phyloP scores from a whole-genome alignment of 2,113 vertebrate genomes.

The Panthera tigris region DNA sequence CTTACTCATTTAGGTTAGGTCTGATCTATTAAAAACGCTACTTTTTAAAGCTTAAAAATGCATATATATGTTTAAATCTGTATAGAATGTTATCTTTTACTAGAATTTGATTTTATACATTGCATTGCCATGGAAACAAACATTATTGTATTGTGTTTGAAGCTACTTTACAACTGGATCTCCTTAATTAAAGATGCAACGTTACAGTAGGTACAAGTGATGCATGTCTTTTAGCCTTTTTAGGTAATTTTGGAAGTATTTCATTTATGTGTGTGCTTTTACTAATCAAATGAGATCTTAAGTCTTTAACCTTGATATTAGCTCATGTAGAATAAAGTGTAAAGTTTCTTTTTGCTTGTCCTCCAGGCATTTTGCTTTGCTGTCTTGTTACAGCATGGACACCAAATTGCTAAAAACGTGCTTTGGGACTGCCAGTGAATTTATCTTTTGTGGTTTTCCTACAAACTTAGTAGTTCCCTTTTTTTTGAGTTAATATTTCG shows the following conservation, averaged over 20 bases:
- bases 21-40: not conserved
- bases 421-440: slow-evolving; percentile 71
- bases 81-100: not conserved
- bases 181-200: not conserved
- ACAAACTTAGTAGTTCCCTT: slow-evolving; percentile 36
- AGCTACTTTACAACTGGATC: not conserved
- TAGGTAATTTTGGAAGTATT: not conserved
- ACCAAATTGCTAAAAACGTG: slow-evolving; percentile 62
- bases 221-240: not conserved
- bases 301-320: not conserved
- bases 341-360: slow-evolving; percentile 68
- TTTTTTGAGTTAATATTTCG: slow-evolving; percentile 71
- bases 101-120: slow-evolving; percentile 14
- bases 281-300: not conserved
- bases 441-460: not conserved
- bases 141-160: not conserved
- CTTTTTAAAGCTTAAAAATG: slow-evolving; percentile 40
- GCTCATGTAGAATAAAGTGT: not conserved
- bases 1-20: not conserved
- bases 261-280: not conserved
- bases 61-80: not conserved
- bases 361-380: slow-evolving; percentile 78
- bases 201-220: not conserved
- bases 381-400: slow-evolving; percentile 76
- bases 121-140: slow-evolving; percentile 25